phyloP scores from a whole-genome alignment of 1,140 invertebrate species.

The Drosophila navojoa region DNA sequence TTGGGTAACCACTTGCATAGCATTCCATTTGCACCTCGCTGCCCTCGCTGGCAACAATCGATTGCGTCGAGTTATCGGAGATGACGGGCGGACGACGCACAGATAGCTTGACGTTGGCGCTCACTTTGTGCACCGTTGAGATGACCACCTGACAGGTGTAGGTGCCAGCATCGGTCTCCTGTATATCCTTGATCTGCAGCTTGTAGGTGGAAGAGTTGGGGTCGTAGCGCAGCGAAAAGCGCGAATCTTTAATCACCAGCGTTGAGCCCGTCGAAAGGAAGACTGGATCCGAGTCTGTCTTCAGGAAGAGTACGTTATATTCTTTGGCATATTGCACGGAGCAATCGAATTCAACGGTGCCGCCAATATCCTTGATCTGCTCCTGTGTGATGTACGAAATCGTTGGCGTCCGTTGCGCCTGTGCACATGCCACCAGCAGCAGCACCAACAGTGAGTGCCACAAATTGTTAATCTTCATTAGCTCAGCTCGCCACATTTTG shows the following conservation, averaged over 20 bases:
- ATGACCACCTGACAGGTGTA: constrained; percentile 95
- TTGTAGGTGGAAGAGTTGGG: constrained; percentile 91
- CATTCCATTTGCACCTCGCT: constrained; percentile 92
- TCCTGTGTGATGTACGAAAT: constrained; percentile 96
- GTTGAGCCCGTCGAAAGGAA: constrained; percentile 90
- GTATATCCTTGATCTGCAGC: constrained; percentile 96
- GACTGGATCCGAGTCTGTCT: constrained; percentile 85
- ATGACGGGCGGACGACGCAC: constrained; percentile 95
- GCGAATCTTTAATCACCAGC: constrained; percentile 93
- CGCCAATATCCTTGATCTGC: constrained; percentile 95
- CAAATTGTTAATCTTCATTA: constrained; percentile 33
- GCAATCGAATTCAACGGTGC: constrained; percentile 93
- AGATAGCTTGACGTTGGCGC: constrained; percentile 92
- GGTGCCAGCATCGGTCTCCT: constrained; percentile 95
- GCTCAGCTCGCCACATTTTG: constrained; percentile 51
- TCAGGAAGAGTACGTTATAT: constrained; percentile 94
- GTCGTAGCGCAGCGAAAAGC: constrained; percentile 93
- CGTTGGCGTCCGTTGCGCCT: constrained; percentile 91
- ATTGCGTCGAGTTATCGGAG: constrained; percentile 95
- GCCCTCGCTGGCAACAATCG: constrained; percentile 92
- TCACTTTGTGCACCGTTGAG: constrained; percentile 90
- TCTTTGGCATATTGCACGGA: constrained; percentile 95
- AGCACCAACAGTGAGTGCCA: constrained; percentile 37
- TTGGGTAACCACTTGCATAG: constrained; percentile 93
- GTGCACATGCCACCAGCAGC: constrained; percentile 37